Conservation (phyloP, 2,888 invertebrate species). For the Rhamnusium bicolor region DNA sequence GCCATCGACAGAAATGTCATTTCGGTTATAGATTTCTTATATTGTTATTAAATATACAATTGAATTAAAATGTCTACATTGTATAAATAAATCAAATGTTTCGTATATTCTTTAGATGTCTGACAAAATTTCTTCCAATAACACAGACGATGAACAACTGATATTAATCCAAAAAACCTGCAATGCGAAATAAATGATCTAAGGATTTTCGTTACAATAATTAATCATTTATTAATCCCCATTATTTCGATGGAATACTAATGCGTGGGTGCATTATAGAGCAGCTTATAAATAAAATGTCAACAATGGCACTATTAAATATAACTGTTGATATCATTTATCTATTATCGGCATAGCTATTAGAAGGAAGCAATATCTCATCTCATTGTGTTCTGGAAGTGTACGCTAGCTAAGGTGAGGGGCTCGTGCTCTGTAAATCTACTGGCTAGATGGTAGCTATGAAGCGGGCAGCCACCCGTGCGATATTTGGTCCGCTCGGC, state of each 20-base stretch:
- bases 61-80: too few relatives aligned
- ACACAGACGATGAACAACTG: too few relatives aligned
- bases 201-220: background rate
- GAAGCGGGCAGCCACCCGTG: conserved; percentile 68
- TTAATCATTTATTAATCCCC: background rate
- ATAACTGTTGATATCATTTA: conserved; percentile 49
- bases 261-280: conserved; percentile 19
- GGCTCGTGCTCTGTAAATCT: conserved; percentile 66
- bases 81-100: too few relatives aligned
- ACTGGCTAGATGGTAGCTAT: conserved; percentile 59
- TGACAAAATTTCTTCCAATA: too few relatives aligned
- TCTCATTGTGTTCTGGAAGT: conserved; percentile 58
- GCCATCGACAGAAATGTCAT: too few relatives aligned
- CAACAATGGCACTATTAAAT: conserved; percentile 53
- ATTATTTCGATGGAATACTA: background rate
- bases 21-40: too few relatives aligned
- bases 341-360: conserved; percentile 50
- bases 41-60: too few relatives aligned
- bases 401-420: conserved; percentile 49
- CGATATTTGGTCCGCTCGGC: conserved; percentile 68
- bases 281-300: conserved; percentile 41
- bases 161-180: too few relatives aligned
- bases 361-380: conserved; percentile 58
- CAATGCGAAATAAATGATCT: background rate
- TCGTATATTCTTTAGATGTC: too few relatives aligned